Conservation (phyloP, 64 coral and sea anemone species). For the Stichodactyla mertensii region DNA sequence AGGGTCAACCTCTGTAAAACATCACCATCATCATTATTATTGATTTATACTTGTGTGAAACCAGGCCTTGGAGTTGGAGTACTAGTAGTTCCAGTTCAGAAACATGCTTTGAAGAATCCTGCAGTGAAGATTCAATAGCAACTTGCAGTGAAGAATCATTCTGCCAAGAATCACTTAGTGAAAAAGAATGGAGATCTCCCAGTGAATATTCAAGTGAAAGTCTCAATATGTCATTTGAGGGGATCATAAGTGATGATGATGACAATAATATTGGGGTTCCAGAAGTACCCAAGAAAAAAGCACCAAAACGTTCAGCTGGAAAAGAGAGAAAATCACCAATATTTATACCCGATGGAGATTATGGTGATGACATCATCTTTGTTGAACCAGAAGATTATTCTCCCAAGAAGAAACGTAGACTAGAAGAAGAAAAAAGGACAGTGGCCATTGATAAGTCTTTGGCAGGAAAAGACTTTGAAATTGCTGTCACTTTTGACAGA, state of each 20-base stretch:
- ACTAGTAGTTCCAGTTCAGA: not conserved
- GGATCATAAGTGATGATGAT: not conserved
- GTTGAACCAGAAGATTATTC: conserved; percentile 79
- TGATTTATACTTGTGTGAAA: too few relatives aligned
- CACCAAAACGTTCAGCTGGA: not conserved
- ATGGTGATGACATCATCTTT: conserved; percentile 67
- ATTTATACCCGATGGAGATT: conserved; percentile 35
- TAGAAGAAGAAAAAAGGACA: conserved; percentile 33
- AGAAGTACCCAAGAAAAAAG: not conserved
- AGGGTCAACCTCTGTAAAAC: too few relatives aligned
- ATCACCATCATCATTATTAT: too few relatives aligned
- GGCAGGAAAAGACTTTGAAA: conserved; percentile 17
- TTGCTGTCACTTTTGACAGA: conserved; percentile 52
- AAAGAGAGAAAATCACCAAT: not conserved
- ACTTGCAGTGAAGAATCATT: not conserved
- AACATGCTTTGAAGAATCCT: not conserved
- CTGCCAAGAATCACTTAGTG: not conserved
- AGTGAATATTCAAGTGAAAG: not conserved
- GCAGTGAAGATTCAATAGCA: not conserved
- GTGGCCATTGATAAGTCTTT: not conserved
- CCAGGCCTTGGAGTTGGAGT: not conserved
- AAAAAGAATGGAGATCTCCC: not conserved
- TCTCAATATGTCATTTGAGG: not conserved
- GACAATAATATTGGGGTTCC: too few relatives aligned
- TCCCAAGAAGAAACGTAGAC: conserved; percentile 48